These are phyloP conservation scores for Rhabdomys pumilio DNA, from an alignment of 2,797 vertebrate genomes.

Conservation along the genomic window DNA sequence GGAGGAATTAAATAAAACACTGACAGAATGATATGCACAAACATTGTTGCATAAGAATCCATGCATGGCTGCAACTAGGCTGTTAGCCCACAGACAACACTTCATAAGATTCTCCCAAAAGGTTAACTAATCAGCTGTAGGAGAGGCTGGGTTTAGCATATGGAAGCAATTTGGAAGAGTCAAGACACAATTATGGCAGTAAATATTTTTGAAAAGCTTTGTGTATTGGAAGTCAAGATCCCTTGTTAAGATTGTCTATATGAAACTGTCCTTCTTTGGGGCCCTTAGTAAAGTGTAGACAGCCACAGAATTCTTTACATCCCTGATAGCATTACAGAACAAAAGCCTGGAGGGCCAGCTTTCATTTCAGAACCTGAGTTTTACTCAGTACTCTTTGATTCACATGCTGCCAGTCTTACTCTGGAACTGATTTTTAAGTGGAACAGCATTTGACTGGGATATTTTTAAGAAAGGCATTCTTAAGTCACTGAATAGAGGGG, in stretches of 20 bases:
- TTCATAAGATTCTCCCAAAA: constrained; percentile 3
- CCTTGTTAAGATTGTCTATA: not conserved
- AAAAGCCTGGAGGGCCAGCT: constrained; percentile 70
- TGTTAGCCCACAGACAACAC: not conserved
- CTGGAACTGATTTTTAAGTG: constrained; percentile 76
- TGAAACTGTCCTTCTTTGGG: not conserved
- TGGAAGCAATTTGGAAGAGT: not conserved
- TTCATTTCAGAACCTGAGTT: constrained; percentile 78
- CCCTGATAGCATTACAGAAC: not conserved
- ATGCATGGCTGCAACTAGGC: not conserved
- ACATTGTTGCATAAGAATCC: not conserved
- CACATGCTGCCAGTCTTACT: constrained; percentile 68
- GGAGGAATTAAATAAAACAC: not conserved
- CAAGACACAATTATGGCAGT: constrained; percentile 5
- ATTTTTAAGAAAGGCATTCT: constrained; percentile 72
- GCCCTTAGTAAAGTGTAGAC: not conserved
- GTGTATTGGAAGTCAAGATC: not conserved
- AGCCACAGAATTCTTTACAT: accelerated
- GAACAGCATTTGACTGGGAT: constrained; percentile 80
- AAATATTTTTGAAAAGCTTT: constrained; percentile 47
- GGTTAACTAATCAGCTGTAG: constrained; percentile 34
- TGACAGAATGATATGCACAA: not conserved
- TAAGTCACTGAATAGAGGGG: constrained; percentile 76
- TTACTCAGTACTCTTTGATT: constrained; percentile 67
- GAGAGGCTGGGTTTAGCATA: constrained; percentile 24